Evolutionary conservation across 2,888 invertebrate genomes (phyloP), one percentile per base, ranked within the genome.

Genomic region (Trachelus troglodyta): DNA sequence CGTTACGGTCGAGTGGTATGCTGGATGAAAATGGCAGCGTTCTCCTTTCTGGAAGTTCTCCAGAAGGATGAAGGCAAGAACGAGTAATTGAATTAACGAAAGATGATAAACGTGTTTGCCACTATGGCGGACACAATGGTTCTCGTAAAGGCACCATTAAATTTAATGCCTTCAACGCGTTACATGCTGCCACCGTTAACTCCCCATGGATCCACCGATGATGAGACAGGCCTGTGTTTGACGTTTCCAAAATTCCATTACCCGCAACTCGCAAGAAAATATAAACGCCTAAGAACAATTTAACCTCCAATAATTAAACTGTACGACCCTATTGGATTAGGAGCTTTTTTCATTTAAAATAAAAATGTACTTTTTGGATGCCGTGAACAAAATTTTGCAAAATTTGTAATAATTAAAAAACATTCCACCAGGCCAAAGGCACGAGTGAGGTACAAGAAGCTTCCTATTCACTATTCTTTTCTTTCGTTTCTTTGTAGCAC

Each of bases 81-180:
- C 15, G 74, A n/a, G 74, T 35, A 74, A 74, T 74, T 74, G 74
- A 74, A 74, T 74, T 74, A 33, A 34, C 74, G 37, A 35, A 37
- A 74, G 74, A 74, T 74, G 74, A 74, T 35, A 74, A 74, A 74
- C 37, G 74, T 35, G 34, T 12, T 35, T 35, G 30, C 31, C 35
- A 34, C 31, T n/a, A 35, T 30, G 3, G 37, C 35, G 35, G 74
- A 76, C 69, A 35, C 76, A 76, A 75, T 69, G 78, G 75, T 73
- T 31, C 69, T 40, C 30, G n/a, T 34, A 34, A 68, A 73, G 73
- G 73, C 56, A 80, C 84, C 83, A 85, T 85, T 84, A 84, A 82
- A 79, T 84, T 79, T 85, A 87, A 86, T 84, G 81, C 83, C 80
- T 80, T 83, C 80, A 83, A 76, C 77, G 79, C 78, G 80, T 84